Evolutionary conservation across 2,113 vertebrate genomes (phyloP).

Genomic region (Lampris megalopsis): DNA sequence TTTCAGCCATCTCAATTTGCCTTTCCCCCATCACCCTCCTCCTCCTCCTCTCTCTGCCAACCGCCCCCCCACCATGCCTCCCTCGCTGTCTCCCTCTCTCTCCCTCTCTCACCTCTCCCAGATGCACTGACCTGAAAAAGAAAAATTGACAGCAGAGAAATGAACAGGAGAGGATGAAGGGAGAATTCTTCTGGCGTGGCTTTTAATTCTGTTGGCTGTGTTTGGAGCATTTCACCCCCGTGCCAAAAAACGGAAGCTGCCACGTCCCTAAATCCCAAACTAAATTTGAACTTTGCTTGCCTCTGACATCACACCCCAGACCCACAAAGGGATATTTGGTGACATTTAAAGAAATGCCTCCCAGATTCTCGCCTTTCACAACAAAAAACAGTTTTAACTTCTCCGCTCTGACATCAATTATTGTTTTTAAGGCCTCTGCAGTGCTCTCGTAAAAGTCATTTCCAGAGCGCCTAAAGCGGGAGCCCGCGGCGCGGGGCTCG

Average conservation of each 20-base stretch:
- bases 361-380: not conserved
- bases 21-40: slow-evolving; percentile 46
- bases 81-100: not conserved
- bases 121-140: slow-evolving; percentile 82
- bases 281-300: slow-evolving; percentile 62
- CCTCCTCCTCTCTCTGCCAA: slow-evolving; percentile 30
- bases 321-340: slow-evolving; percentile 59
- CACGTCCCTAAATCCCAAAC: slow-evolving; percentile 48
- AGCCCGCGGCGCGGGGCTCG: not conserved
- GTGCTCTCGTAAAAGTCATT: slow-evolving; percentile 48
- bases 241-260: slow-evolving; percentile 35
- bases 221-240: slow-evolving; percentile 53
- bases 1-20: slow-evolving; percentile 79
- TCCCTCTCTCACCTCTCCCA: slow-evolving; percentile 63
- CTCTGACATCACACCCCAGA: slow-evolving; percentile 33
- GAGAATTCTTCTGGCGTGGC: slow-evolving; percentile 68
- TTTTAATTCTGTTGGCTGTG: slow-evolving; percentile 71
- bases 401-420: slow-evolving; percentile 23
- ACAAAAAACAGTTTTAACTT: slow-evolving; percentile 32
- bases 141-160: slow-evolving; percentile 79
- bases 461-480: slow-evolving; percentile 41
- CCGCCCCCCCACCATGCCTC: slow-evolving; percentile 22
- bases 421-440: slow-evolving; percentile 52
- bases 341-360: slow-evolving; percentile 66
- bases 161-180: slow-evolving; percentile 62